Percentiles rank a stretch among this genome's conserved stretches.
Evolutionary conservation across 2,113 vertebrate species (phyloP).

Genomic region (Bettongia penicillata): DNA sequence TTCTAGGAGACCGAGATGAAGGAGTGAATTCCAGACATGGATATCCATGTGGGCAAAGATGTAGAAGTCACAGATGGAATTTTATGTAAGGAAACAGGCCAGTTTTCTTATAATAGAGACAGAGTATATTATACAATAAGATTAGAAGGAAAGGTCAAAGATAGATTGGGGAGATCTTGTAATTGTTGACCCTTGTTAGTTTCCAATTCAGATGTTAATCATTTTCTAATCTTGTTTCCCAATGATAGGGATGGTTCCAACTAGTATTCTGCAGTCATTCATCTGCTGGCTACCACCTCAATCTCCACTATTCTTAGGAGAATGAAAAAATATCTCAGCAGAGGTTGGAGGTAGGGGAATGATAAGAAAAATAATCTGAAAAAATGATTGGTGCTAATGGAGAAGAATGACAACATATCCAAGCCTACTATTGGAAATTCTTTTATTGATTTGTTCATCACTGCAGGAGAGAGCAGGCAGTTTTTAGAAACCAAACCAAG

Average conservation of each 20-base stretch:
- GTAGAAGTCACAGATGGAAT: neutral
- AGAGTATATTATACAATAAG: neutral
- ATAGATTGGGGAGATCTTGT: neutral
- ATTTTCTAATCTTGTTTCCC: neutral
- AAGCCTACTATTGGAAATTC: neutral
- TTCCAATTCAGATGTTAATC: neutral
- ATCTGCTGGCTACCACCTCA: neutral
- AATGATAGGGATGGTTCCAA: neutral
- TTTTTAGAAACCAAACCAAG: slow-evolving; percentile 26
- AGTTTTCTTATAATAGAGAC: neutral
- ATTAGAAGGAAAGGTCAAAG: neutral
- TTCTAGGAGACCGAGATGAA: neutral
- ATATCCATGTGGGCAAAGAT: neutral
- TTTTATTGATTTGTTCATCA: neutral
- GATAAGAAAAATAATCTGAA: slow-evolving; percentile 22
- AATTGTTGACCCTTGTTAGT: neutral
- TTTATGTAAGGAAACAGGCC: neutral
- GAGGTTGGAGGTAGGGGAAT: neutral
- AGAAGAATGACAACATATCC: slow-evolving; percentile 3
- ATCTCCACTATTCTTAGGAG: neutral
- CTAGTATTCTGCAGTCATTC: neutral
- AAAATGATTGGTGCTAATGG: neutral
- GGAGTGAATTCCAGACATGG: neutral
- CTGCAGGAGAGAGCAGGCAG: neutral
- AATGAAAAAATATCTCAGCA: slow-evolving; percentile 20